These are phyloP conservation scores for Anniella stebbinsi DNA, from an alignment of 2,797 vertebrate species.

Conservation along the genomic window DNA sequence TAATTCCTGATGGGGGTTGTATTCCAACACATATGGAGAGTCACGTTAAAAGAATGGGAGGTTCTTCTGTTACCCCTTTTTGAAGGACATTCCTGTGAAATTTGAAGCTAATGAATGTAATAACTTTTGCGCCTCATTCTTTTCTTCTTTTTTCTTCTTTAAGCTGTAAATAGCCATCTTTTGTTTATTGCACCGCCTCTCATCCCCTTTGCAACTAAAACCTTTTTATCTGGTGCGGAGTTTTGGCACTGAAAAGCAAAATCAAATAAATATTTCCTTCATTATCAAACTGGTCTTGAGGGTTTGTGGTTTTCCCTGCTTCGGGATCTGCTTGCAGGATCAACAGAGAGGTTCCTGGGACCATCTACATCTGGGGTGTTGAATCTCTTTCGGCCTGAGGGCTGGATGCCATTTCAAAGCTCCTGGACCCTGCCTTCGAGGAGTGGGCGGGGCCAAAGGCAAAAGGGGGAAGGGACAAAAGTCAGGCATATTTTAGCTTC, in stretches of 20 bases:
- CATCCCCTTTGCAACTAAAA: constrained; percentile 55
- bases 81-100: constrained; percentile 67
- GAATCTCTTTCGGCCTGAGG: no score
- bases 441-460: no score
- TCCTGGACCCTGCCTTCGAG: no score
- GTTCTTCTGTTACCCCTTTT: constrained; percentile 24
- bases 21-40: not conserved
- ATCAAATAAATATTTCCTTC: constrained; percentile 76
- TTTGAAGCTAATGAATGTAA: constrained; percentile 73
- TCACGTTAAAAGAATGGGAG: not conserved
- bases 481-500: no score
- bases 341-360: no score
- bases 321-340: not conserved
- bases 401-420: no score
- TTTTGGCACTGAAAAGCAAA: constrained; percentile 57
- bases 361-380: no score
- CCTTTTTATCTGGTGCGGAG: constrained; percentile 56
- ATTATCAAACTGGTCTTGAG: not conserved
- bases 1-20: not conserved
- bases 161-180: constrained; percentile 57
- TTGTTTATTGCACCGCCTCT: constrained; percentile 54
- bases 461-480: no score
- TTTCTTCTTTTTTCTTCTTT: not conserved
- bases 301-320: not conserved
- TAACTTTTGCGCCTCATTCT: constrained; percentile 62